A percentile compares a stretch with the other conserved stretches of the same genome.
These are phyloP conservation scores for Venturia canescens DNA, from an alignment of 1,140 invertebrate species.

Conservation along the genomic window DNA sequence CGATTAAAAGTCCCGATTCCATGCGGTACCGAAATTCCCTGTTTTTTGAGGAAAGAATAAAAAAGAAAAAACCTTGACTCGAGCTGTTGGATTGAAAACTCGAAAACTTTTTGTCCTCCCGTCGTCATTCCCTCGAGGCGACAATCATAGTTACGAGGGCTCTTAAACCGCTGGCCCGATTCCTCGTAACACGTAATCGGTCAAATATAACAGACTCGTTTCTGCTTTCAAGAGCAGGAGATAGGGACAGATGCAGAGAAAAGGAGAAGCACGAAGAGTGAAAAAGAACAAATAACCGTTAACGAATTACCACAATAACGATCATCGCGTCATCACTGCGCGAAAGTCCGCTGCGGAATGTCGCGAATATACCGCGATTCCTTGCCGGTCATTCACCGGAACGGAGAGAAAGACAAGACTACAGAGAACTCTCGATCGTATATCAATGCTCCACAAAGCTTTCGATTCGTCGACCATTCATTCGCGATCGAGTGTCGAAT, in stretches of 20 bases:
- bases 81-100: too few relatives aligned
- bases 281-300: not conserved
- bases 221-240: not conserved
- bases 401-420: not conserved
- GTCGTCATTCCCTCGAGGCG: not conserved
- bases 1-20: too few relatives aligned
- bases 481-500: too few relatives aligned
- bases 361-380: slow-evolving; percentile 66
- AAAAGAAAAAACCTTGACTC: too few relatives aligned
- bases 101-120: too few relatives aligned
- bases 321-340: slow-evolving; percentile 30
- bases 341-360: slow-evolving; percentile 65
- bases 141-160: too few relatives aligned
- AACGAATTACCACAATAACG: not conserved
- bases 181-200: slow-evolving; percentile 16
- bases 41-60: too few relatives aligned
- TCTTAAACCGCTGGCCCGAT: slow-evolving; percentile 5
- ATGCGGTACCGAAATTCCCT: too few relatives aligned
- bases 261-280: not conserved
- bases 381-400: slow-evolving; percentile 67
- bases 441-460: slow-evolving; percentile 5
- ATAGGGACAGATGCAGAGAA: not conserved
- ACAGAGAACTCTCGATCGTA: slow-evolving; percentile 23
- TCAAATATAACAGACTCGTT: not conserved
- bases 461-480: too few relatives aligned